A percentile compares a stretch with the other conserved stretches of the same genome.
These are phyloP conservation scores for Siphonodentalium dalli DNA, from an alignment of 2,888 invertebrate species.

Conservation along the genomic window DNA sequence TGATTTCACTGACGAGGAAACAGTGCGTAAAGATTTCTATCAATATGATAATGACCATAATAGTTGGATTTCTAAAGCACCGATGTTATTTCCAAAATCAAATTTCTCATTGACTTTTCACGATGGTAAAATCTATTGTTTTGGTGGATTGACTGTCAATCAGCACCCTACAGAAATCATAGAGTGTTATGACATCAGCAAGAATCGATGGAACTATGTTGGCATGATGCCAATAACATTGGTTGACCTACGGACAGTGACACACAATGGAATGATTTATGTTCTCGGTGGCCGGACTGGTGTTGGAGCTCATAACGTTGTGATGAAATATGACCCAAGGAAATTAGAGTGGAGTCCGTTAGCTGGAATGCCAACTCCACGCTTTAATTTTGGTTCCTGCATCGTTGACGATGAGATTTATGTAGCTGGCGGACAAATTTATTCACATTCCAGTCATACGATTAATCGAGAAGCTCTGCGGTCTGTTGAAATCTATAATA, in stretches of 20 bases:
- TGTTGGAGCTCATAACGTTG: slow-evolving; percentile 59
- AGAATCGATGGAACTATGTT: slow-evolving; percentile 61
- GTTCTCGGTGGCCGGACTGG: slow-evolving; percentile 60
- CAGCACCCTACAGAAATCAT: slow-evolving; percentile 62
- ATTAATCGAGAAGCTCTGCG: slow-evolving; percentile 56
- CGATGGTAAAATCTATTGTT: slow-evolving; percentile 57
- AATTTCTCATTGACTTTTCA: slow-evolving; percentile 57
- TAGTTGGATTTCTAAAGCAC: slow-evolving; percentile 52
- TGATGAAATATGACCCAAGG: slow-evolving; percentile 52
- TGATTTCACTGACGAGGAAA: slow-evolving; percentile 50
- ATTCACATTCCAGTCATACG: slow-evolving; percentile 56
- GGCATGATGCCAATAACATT: slow-evolving; percentile 62
- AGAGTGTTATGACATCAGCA: slow-evolving; percentile 57
- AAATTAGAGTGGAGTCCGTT: slow-evolving; percentile 55
- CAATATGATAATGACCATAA: slow-evolving; percentile 61
- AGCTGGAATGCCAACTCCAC: slow-evolving; percentile 60
- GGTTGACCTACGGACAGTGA: slow-evolving; percentile 56
- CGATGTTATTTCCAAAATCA: slow-evolving; percentile 62
- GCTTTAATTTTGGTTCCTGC: slow-evolving; percentile 61
- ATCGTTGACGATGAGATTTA: slow-evolving; percentile 57
- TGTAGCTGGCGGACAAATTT: slow-evolving; percentile 61
- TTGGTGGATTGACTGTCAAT: slow-evolving; percentile 61
- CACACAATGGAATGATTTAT: slow-evolving; percentile 52
- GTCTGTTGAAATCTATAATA: slow-evolving; percentile 59
- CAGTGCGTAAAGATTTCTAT: slow-evolving; percentile 57